These are phyloP conservation scores for Sinelater perroti DNA, from an alignment of 2,888 invertebrate genomes.

Conservation along the genomic window DNA sequence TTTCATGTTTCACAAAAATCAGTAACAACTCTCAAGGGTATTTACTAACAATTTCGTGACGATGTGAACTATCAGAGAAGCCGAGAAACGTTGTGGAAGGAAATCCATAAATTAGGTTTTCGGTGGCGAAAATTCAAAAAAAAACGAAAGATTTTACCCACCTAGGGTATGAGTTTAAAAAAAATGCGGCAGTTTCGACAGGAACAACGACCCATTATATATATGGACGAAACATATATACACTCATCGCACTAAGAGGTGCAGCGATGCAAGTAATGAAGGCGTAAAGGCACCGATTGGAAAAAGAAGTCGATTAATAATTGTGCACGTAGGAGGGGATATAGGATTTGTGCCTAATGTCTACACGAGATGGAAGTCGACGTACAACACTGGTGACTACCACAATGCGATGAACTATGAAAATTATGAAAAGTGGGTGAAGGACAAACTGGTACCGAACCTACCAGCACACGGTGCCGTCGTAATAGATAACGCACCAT, in stretches of 20 bases:
- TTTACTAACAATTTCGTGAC: constrained; percentile 22
- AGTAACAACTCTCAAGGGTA: constrained; percentile 20
- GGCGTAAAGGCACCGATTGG: no score
- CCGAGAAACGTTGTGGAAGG: constrained; percentile 14
- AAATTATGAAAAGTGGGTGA: constrained; percentile 24
- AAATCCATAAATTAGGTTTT: constrained; percentile 27
- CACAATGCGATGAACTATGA: background rate
- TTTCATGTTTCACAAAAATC: constrained; percentile 18
- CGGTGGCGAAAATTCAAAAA: constrained; percentile 28
- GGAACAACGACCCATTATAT: constrained; percentile 36
- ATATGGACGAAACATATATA: constrained; percentile 40
- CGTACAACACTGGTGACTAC: constrained; percentile 1
- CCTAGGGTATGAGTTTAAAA: no score
- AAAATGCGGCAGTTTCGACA: constrained; percentile 27
- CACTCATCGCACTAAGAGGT: constrained; percentile 21
- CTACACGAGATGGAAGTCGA: no score
- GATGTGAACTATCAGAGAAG: constrained; percentile 26
- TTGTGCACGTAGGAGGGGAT: background rate
- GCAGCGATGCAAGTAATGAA: background rate
- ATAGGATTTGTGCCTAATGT: no score
- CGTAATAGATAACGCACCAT: constrained; percentile 44
- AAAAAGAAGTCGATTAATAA: constrained; percentile 39
- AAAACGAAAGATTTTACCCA: constrained; percentile 30
- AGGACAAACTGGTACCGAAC: constrained; percentile 33
- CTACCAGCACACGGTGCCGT: constrained; percentile 38